Evolutionary conservation across 2,797 vertebrate species (phyloP).

Genomic region (Lithobates pipiens): DNA sequence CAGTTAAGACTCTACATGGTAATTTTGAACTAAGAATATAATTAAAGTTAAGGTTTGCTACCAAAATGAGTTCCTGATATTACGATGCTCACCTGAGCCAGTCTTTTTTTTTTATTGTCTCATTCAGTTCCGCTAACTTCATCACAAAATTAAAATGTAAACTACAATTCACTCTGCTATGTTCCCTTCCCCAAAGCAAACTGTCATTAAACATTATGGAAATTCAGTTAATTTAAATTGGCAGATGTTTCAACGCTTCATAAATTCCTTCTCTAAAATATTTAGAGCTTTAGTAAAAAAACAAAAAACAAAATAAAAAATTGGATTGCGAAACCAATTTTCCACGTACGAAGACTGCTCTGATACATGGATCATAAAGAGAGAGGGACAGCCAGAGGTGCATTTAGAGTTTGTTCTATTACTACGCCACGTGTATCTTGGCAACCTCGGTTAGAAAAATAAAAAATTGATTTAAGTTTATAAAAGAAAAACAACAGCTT

Average conservation of each 20-base stretch:
- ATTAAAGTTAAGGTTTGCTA: too few relatives aligned
- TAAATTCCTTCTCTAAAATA: slow-evolving; percentile 50
- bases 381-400: slow-evolving; percentile 4
- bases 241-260: slow-evolving; percentile 56
- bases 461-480: too few relatives aligned
- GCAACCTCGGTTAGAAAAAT: neutral
- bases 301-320: neutral
- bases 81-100: neutral
- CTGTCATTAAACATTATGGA: slow-evolving; percentile 48
- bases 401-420: slow-evolving; percentile 6
- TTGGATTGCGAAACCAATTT: slow-evolving; percentile 8
- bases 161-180: slow-evolving; percentile 31
- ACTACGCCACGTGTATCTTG: neutral
- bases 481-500: too few relatives aligned
- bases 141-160: slow-evolving; percentile 44
- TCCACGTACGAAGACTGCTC: neutral
- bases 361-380: slow-evolving; percentile 14
- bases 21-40: too few relatives aligned
- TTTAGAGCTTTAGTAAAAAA: slow-evolving; percentile 22
- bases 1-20: too few relatives aligned
- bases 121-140: slow-evolving; percentile 28
- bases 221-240: slow-evolving; percentile 52
- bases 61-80: neutral
- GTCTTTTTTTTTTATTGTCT: slow-evolving; percentile 19
- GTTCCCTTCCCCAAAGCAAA: slow-evolving; percentile 46